Base-by-base conservation (phyloP, 23 tunicate genomes). In the Halocynthia roretzi region DNA sequence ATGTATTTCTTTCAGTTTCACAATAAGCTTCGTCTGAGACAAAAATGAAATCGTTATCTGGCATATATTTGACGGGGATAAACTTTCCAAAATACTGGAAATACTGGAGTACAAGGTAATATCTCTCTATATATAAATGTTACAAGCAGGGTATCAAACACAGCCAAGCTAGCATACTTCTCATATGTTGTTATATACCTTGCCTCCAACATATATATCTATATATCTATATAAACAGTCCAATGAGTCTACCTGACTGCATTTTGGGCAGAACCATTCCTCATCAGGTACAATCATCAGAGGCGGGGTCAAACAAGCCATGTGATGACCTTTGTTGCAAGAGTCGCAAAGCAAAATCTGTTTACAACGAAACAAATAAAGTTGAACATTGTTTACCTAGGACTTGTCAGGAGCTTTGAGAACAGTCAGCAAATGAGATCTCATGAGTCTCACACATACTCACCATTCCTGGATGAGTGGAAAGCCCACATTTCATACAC, bases 251-350 rank as follows among this genome's bases (percentile, higher is more conserved):
- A 74, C 78, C 78, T 74, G 54, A n/a, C 78, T 52, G 18, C 78
- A 74, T 55, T 74, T 74, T 15, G 78, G 78, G 55, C 78, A 74
- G 23, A 74, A 74, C 78, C 78, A 74, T 20, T 74, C 78, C 10
- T 55, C 62, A 20, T 74, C 55, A 10, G 78, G 78, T 44, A 74
- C 78, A 74, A 53, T 15, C 78, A 74, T 74, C 14, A 74, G 56
- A 1, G 78, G 78, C 21, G 78, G 78, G 5, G 78, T 74, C 11
- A 74, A 55, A 53, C 78, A 74, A 54, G 78, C 78, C 78, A 74
- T 74, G 78, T 74, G 78, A 63, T 74, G 78, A 8, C 78, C 78
- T 55, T 74, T 74, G 66, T 74, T 53, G 56, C 78, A 74, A 14
- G 19, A 22, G 23, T 74, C 78, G 23, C 78, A 74, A 10, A 74